These are phyloP conservation scores for Aphelocoma californica DNA, from an alignment of 2,797 vertebrate species.

Conservation along the genomic window DNA sequence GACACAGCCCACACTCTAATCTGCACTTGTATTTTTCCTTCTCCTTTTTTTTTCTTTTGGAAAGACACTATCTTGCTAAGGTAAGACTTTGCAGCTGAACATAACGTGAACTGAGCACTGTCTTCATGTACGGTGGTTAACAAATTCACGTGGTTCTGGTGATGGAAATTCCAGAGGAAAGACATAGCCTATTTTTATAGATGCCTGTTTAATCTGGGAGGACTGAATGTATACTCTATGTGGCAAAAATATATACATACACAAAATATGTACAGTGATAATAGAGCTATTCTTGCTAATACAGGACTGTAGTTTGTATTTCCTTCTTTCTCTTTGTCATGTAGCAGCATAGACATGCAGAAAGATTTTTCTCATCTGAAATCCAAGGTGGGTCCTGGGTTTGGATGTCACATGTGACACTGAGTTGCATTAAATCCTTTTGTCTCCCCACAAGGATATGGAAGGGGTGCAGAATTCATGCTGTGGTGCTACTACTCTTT, in stretches of 20 bases:
- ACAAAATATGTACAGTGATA: slow-evolving; percentile 19
- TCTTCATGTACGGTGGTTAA: background rate
- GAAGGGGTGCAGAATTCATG: background rate
- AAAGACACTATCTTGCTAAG: background rate
- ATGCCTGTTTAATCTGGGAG: background rate
- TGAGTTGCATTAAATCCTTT: background rate
- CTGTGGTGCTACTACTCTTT: slow-evolving; percentile 22
- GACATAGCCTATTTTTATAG: slow-evolving; percentile 29
- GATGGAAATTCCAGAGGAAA: background rate
- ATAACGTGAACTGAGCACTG: background rate
- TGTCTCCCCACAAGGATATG: background rate
- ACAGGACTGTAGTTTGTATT: background rate
- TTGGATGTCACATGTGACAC: background rate
- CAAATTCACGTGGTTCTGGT: background rate
- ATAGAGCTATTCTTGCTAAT: slow-evolving; percentile 57
- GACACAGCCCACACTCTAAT: background rate
- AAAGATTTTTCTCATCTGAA: background rate
- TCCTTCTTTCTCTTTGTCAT: background rate
- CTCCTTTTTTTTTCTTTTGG: background rate
- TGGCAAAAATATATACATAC: slow-evolving; percentile 33
- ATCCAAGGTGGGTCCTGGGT: background rate
- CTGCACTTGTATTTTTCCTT: background rate
- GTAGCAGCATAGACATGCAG: background rate
- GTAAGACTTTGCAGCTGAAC: background rate
- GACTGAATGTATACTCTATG: slow-evolving; percentile 13